Evolutionary conservation across 2,113 vertebrate genomes (phyloP).

Genomic region (Archilochus colubris): DNA sequence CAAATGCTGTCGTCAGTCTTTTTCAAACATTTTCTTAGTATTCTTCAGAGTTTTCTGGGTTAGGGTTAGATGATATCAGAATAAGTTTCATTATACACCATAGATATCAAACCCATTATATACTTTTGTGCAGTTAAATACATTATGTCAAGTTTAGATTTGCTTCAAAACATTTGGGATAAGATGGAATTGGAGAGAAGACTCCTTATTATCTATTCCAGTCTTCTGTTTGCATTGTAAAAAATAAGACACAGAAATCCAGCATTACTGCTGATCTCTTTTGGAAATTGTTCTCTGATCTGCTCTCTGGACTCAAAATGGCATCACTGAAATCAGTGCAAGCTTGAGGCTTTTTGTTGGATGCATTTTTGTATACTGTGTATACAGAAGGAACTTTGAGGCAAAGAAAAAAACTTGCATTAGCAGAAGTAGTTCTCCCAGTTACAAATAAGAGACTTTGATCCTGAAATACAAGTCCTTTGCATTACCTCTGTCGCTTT

Average conservation of each 20-base stretch:
- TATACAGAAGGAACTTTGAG: neutral
- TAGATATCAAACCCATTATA: neutral
- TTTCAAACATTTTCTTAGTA: neutral
- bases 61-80: neutral
- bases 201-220: neutral
- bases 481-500: neutral
- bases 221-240: neutral
- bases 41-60: neutral
- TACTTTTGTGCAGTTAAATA: neutral
- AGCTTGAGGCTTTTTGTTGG: neutral
- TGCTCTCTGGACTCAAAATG: neutral
- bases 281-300: neutral
- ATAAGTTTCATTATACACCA: neutral
- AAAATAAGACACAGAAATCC: neutral
- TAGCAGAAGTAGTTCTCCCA: neutral
- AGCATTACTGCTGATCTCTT: neutral
- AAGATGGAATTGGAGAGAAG: neutral
- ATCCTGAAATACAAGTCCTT: neutral
- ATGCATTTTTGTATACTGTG: neutral
- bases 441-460: neutral
- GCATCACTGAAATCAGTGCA: neutral
- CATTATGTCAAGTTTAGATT: neutral
- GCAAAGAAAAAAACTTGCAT: neutral
- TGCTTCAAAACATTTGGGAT: neutral
- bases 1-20: neutral